Percentiles rank a stretch among this genome's conserved stretches.
Evolutionary conservation across 1,140 invertebrate species (phyloP).

Genomic region (Orussus abietinus): DNA sequence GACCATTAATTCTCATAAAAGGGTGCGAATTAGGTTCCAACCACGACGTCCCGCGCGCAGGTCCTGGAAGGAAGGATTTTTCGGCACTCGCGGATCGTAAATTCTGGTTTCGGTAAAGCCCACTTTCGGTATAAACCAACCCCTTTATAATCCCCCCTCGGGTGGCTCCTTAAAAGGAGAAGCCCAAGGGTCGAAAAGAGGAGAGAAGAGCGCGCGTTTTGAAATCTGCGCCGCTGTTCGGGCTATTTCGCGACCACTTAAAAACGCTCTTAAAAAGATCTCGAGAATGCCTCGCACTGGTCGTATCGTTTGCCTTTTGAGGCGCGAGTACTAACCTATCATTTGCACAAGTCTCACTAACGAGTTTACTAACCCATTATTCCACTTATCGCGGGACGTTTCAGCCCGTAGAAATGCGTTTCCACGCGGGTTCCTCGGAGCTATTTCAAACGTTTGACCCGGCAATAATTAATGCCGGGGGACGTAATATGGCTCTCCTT

Average conservation of each 20-base stretch:
- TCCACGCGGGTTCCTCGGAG: too few relatives aligned
- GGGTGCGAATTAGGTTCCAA: conserved; percentile 13
- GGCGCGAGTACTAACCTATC: too few relatives aligned
- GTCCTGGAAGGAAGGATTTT: conserved; percentile 16
- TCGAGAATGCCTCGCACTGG: too few relatives aligned
- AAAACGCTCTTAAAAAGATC: too few relatives aligned
- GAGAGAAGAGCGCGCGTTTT: neutral
- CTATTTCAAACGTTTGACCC: too few relatives aligned
- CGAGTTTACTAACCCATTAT: too few relatives aligned
- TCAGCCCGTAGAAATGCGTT: too few relatives aligned
- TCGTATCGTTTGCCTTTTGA: too few relatives aligned
- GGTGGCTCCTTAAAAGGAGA: conserved; percentile 8
- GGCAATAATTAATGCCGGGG: too few relatives aligned
- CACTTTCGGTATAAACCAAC: conserved; percentile 13
- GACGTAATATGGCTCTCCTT: too few relatives aligned
- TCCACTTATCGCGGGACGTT: too few relatives aligned
- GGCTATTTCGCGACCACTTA: neutral
- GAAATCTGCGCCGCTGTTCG: neutral
- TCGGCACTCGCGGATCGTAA: conserved; percentile 15
- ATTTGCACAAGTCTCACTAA: too few relatives aligned
- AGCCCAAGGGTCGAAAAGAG: neutral
- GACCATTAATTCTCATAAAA: conserved; percentile 19
- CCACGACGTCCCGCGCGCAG: neutral
- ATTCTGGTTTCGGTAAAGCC: conserved; percentile 16
- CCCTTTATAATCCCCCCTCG: conserved; percentile 11